Base-by-base conservation (phyloP, 2,797 vertebrate genomes). In the Otus scops region DNA sequence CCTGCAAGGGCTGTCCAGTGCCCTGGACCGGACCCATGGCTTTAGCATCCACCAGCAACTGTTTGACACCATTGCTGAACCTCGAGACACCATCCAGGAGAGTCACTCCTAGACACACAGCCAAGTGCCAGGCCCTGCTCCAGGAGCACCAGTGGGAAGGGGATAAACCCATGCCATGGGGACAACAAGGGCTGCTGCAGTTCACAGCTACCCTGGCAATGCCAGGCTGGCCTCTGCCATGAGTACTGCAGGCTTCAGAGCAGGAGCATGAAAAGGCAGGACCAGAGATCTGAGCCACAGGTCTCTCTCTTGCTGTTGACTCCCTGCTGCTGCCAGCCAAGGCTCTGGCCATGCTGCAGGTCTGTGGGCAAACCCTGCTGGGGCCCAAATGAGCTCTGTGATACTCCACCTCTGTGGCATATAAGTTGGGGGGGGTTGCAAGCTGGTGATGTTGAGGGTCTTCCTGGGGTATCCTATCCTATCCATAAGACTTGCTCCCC, bases 341-440 rank as follows among this genome's bases (percentile, higher is more conserved):
- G 39, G 70, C 51, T 81, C 30, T 43, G 60, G 47, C 36, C 45
- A 1, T 2, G 56, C 81, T 59, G 13, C 43, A 60, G 57, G 19
- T 51, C 48, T 50, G 26, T 12, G 53, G 32, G 43, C 54, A 53
- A 45, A 13, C 21, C 39, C 36, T 74, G 53, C 26, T 17, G 28
- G 34, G 24, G 16, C n/a, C 51, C 38, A 43, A 6, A 30, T 4
- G 36, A 38, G 38, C 50, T 16, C 1, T 22, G 39, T 17, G 30
- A 17, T 56, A 11, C 53, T 36, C 77, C 28, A 50, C 27, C 39
- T 24, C 50, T 41, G 20, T 1, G 14, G 21, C 20, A 11, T 21
- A 20, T 15, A 32, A 59, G 2, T 13, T 36, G 73, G 43, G 9
- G 4, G 30, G 26, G 11, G 7, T 13, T 75, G 47, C 0, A 0